Base-by-base conservation (phyloP, 1,140 invertebrate genomes). In the Cyclina sinensis region DNA sequence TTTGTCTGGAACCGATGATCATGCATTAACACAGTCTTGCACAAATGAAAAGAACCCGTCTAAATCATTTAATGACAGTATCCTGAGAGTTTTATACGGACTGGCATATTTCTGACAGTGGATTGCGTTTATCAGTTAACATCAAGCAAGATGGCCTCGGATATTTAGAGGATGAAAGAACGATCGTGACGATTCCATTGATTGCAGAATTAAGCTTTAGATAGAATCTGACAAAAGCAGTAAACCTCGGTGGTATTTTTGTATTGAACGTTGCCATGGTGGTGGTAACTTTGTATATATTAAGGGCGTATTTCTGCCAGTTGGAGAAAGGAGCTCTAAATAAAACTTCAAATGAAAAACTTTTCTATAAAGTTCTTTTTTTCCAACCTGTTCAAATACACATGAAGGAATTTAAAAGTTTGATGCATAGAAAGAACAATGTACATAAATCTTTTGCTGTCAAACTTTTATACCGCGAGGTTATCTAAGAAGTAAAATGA, bases 11-110 rank as follows among this genome's bases (percentile, higher is more conserved):
- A 27, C 18, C 27, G 24, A 62, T 62, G 57, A 14, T 18, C 12
- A 24, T 27, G 24, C n/a, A 62, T 62, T 62, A 62, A 62, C 57
- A 62, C 24, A 62, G 57, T 62, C n/a, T n/a, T 62, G 57, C 57
- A 62, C 7, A 11, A 62, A 27, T 27, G 37, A 37, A 48, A 74
- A 37, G 39, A n/a, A 43, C 70, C 11, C 48, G 70, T 74, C 70
- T 39, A 39, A 43, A 43, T 74, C 70, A 46, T 74, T 74, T 74
- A 74, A 74, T 74, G 24, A 74, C 70, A 39, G 9, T 43, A 12
- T 43, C 37, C 37, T 74, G 39, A 24, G 48, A 16, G n/a, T 43
- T 74, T 74, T 74, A 24, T 74, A 27, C 37, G 24, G 39, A 11
- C 46, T 27, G 70, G 37, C 70, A 74, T 43, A 74, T 74, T 74